Evolutionary conservation across 2,888 invertebrate genomes (phyloP).

Genomic region (Apodemia duryi): DNA sequence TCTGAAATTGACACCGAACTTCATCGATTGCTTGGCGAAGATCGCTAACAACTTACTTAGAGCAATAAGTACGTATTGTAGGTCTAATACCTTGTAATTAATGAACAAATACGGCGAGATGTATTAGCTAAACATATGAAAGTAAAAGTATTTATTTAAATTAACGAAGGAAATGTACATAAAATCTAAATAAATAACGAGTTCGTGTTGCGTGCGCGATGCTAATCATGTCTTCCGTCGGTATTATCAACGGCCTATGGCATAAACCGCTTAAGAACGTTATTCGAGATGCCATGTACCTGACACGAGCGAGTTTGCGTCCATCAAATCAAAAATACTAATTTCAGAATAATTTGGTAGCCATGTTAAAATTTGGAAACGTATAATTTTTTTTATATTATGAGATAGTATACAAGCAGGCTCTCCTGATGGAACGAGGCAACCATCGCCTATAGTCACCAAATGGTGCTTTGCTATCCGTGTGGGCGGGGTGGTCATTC

Average conservation of each 20-base stretch:
- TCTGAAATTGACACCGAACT: too few relatives aligned
- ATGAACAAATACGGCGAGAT: neutral
- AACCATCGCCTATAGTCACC: too few relatives aligned
- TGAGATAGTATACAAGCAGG: too few relatives aligned
- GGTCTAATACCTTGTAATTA: too few relatives aligned
- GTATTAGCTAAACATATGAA: neutral
- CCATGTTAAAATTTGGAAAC: neutral
- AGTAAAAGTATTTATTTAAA: slow-evolving; percentile 8
- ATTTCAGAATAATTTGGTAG: neutral
- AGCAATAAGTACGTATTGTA: too few relatives aligned
- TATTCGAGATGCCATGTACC: neutral
- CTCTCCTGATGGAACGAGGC: too few relatives aligned
- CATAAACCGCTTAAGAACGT: neutral
- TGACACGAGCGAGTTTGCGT: neutral
- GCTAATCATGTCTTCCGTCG: slow-evolving; percentile 4
- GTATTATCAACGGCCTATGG: neutral
- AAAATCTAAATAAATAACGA: slow-evolving; percentile 1
- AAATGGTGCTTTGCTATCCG: too few relatives aligned
- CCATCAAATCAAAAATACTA: neutral
- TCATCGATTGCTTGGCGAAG: too few relatives aligned
- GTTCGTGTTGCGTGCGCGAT: neutral
- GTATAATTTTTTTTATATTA: too few relatives aligned
- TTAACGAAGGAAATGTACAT: slow-evolving; percentile 3
- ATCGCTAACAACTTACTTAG: too few relatives aligned
- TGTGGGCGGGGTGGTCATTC: too few relatives aligned